Evolutionary conservation across 2,113 vertebrate genomes (phyloP), one percentile per base, ranked within the genome.

Genomic region (Clarias gariepinus): DNA sequence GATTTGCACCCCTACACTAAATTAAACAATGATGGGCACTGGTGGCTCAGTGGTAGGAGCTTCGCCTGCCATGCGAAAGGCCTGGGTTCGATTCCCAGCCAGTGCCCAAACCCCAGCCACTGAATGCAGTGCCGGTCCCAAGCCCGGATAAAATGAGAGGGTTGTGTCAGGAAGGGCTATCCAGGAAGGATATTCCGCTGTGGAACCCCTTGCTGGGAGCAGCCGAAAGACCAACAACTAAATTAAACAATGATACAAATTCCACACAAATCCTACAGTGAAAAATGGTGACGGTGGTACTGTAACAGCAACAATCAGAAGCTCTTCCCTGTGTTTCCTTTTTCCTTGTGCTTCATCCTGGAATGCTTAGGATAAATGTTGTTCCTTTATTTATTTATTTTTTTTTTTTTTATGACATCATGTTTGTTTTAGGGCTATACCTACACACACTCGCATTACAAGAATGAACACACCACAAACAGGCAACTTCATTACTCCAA

Each of bases 401-500:
- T 63, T 53, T 60, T 21, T 41, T 47, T 21, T 64, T 53, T 73
- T 15, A 52, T 52, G 36, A 15, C 21, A 13, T 74, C 21, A 2
- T 74, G 23, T 76, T 76, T 76, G 41, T 76, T 53, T 53, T 53
- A 69, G 57, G 36, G 69, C n/a, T 55, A 19, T 36, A 68, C 28
- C 58, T 21, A 25, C 41, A 41, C 23, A 41, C 53, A 52, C 41
- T 30, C n/a, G 7, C 41, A 76, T 61, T 11, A 25, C 30, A 80
- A 69, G 68, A 68, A 76, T 86, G 81, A 87, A 83, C 30, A 25
- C 41, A 55, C 52, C 23, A 53, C 57, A 86, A 74, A 71, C 82
- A 77, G 82, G n/a, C 68, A 57, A 33, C 88, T 81, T 53, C 69
- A 82, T 85, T 82, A 81, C 68, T 84, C 64, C 82, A n/a, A 53